Evolutionary conservation across 2,888 invertebrate species (phyloP).

Genomic region (Meteorus colon): DNA sequence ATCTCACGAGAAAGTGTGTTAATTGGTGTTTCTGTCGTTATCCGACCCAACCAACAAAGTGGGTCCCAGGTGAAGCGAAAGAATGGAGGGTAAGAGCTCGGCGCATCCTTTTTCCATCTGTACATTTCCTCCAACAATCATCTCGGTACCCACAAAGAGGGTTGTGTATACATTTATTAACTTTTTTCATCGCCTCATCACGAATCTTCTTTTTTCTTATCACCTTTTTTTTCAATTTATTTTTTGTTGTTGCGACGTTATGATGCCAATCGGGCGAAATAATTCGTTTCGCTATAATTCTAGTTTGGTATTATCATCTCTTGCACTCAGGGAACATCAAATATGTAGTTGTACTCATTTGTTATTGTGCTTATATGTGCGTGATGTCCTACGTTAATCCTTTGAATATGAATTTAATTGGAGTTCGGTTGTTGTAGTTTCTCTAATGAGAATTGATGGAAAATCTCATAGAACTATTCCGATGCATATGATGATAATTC

Average conservation of each 20-base stretch:
- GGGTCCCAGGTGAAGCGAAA: conserved; percentile 53
- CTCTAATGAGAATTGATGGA: neutral
- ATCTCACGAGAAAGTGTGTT: conserved; percentile 43
- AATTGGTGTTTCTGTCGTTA: conserved; percentile 53
- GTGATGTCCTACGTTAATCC: neutral
- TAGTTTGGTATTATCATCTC: neutral
- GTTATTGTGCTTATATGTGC: neutral
- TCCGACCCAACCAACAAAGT: conserved; percentile 50
- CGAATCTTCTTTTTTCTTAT: neutral
- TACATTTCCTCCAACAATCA: conserved; percentile 22
- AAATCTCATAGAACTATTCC: neutral
- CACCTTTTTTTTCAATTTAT: neutral
- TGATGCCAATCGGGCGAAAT: neutral
- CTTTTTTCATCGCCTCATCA: neutral
- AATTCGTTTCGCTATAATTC: neutral
- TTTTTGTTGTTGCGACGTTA: neutral
- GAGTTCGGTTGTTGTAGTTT: neutral
- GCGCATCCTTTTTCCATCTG: conserved; percentile 35
- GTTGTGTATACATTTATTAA: neutral
- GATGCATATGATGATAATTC: neutral
- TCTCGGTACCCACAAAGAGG: neutral
- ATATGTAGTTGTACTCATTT: neutral
- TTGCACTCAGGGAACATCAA: neutral
- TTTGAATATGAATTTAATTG: neutral
- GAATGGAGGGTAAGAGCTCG: conserved; percentile 53